A percentile compares a stretch with the other conserved stretches of the same genome.
These are phyloP conservation scores for Plumapathes pennacea DNA, from an alignment of 92 coral and sea anemone genomes.

Conservation along the genomic window DNA sequence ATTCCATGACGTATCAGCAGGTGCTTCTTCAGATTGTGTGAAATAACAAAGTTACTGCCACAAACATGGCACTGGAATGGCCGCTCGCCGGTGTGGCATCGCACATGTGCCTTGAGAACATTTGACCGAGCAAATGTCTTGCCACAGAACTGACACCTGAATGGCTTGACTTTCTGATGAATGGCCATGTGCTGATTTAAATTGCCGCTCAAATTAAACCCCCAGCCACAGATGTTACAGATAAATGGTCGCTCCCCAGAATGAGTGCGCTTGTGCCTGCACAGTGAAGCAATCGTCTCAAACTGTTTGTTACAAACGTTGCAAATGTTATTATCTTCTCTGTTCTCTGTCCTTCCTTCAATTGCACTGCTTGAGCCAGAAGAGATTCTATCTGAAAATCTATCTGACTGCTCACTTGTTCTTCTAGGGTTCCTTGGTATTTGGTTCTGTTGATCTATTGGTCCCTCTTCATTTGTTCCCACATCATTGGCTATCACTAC, in stretches of 20 bases:
- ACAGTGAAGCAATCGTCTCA: slow-evolving; percentile 76
- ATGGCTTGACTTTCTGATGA: slow-evolving; percentile 89
- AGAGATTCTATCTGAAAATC: no score
- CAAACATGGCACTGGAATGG: slow-evolving; percentile 86
- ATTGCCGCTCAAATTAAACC: slow-evolving; percentile 82
- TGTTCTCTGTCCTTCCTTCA: slow-evolving; percentile 14
- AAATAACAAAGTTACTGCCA: slow-evolving; percentile 82
- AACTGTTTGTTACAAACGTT: slow-evolving; percentile 75
- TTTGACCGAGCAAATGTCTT: slow-evolving; percentile 94
- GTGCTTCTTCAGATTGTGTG: slow-evolving; percentile 83
- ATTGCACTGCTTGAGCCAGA: slow-evolving; percentile 2
- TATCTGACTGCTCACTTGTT: no score
- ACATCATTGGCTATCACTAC: no score
- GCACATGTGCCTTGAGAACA: slow-evolving; percentile 89
- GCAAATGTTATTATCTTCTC: slow-evolving; percentile 15
- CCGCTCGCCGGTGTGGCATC: slow-evolving; percentile 87
- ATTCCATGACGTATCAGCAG: slow-evolving; percentile 69
- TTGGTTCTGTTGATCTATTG: no score
- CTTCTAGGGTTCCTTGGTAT: no score
- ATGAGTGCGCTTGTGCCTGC: slow-evolving; percentile 78
- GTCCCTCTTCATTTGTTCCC: no score
- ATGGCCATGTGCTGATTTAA: slow-evolving; percentile 87
- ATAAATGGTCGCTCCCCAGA: slow-evolving; percentile 85
- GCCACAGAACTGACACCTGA: slow-evolving; percentile 88
- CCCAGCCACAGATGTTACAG: slow-evolving; percentile 90